Evolutionary conservation across 2,888 invertebrate species (phyloP).

Genomic region (Cyrtodaria siliqua): DNA sequence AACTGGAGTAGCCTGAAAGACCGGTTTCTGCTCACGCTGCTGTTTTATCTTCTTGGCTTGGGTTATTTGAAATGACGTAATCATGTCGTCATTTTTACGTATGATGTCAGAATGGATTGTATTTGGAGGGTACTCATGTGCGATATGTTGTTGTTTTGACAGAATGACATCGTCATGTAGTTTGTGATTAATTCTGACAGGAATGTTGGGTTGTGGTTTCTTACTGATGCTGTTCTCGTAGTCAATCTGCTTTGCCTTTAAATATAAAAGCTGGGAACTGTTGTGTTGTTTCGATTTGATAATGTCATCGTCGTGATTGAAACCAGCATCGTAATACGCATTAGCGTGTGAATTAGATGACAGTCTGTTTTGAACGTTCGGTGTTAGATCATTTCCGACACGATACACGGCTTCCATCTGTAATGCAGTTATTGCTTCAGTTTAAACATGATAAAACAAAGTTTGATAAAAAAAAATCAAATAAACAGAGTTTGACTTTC

Average conservation of each 20-base stretch:
- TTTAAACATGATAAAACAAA: too few species aligned
- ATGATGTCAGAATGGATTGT: too few species aligned
- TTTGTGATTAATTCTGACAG: too few species aligned
- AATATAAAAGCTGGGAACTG: background rate
- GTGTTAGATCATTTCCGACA: conserved; percentile 19
- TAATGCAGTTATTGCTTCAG: too few species aligned
- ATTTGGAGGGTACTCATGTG: too few species aligned
- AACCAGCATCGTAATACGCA: conserved; percentile 37
- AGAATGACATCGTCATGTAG: too few species aligned
- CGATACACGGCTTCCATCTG: conserved; percentile 59
- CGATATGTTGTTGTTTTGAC: too few species aligned
- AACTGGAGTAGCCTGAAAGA: conserved; percentile 1
- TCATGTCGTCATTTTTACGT: conserved; percentile 16
- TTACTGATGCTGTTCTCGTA: background rate
- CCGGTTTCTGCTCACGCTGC: background rate
- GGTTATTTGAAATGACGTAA: conserved; percentile 31
- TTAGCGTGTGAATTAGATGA: conserved; percentile 41
- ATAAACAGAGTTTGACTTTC: too few species aligned
- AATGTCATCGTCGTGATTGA: conserved; percentile 31
- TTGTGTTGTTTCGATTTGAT: conserved; percentile 3
- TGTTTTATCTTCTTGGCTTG: conserved; percentile 9
- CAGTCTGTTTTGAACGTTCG: conserved; percentile 15
- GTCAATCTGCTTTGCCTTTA: background rate
- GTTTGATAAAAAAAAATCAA: too few species aligned
- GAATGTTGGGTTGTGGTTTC: too few species aligned